Base-by-base conservation (phyloP, 2,797 vertebrate genomes). In the Neomorphus geoffroyi region DNA sequence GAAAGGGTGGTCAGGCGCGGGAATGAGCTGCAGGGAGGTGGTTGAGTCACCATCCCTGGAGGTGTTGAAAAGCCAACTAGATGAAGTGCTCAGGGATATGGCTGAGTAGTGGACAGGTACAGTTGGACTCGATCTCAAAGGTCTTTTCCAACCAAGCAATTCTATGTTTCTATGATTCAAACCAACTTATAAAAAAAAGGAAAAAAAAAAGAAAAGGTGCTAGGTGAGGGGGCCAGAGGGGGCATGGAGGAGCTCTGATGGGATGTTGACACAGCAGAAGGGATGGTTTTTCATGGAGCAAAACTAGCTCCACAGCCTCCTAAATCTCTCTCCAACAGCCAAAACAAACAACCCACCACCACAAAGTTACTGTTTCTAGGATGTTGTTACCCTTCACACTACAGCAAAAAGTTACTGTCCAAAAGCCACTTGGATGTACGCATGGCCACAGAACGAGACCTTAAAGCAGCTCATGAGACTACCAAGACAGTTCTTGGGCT, bases 401-500 rank as follows among this genome's bases (percentile, higher is more conserved):
- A 24, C 1, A 15, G 35, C 32, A 80, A 61, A 61, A 69, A 82
- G 32, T 43, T 51, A 46, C 35, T 48, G 13, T 11, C 24, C 53
- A 41, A 88, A 73, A 70, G 7, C 37, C 48, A 32, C 54, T 14
- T 28, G 6, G 41, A 50, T 18, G 51, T 48, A 43, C 0, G 23
- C 8, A 37, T 35, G 37, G 33, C 3, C 16, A 26, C 7, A 17
- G 16, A 22, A 45, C 2, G n/a, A 77, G 24, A 50, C 4, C 22
- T 9, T 24, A 3, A 2, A 70, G 75, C 1, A 2, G 24, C 53
- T 66, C 43, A 26, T 0, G 41, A 18, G 51, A 32, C 13, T 1
- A 18, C n/a, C 23, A 3, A 18, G 28, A 22, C 57, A 32, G 27
- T 48, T 48, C 46, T 24, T 21, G 21, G 46, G 46, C 46, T 48